phyloP scores from a whole-genome alignment of 2,113 vertebrate species.

The Sisor rabdophorus region DNA sequence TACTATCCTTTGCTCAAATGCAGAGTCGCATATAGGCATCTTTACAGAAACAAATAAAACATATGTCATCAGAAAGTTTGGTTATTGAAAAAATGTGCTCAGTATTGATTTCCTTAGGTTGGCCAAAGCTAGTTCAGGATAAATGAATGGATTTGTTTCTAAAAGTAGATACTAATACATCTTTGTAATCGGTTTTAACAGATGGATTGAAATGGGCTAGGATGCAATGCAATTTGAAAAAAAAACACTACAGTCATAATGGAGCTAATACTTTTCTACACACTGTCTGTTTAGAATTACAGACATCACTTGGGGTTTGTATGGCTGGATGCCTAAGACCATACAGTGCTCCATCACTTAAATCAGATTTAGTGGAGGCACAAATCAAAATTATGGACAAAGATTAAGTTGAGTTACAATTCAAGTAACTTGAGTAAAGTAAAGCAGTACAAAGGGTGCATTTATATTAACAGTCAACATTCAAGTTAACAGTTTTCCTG shows the following conservation, averaged over 20 bases:
- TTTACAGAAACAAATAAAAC: conserved; percentile 23
- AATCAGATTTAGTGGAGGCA: conserved; percentile 23
- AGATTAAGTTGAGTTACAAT: conserved; percentile 13
- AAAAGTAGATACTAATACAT: conserved; percentile 52
- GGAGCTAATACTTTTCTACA: conserved; percentile 39
- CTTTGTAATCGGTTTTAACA: conserved; percentile 64
- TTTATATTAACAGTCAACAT: background rate
- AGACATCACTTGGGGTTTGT: background rate
- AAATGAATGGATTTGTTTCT: conserved; percentile 62
- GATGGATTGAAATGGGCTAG: conserved; percentile 52
- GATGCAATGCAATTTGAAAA: conserved; percentile 42
- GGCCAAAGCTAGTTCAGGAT: conserved; percentile 48
- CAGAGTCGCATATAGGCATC: conserved; percentile 31
- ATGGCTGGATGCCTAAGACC: conserved; percentile 29
- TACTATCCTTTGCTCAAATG: conserved; percentile 25
- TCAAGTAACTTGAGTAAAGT: background rate
- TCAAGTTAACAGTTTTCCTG: background rate
- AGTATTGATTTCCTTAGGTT: conserved; percentile 59
- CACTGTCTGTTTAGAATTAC: conserved; percentile 26
- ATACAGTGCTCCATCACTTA: conserved; percentile 28
- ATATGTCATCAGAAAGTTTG: conserved; percentile 35
- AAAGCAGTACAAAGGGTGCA: background rate
- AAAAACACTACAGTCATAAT: conserved; percentile 11
- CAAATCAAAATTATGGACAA: conserved; percentile 9
- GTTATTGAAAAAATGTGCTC: conserved; percentile 55